These are phyloP conservation scores for Limnephilus marmoratus DNA, from an alignment of 2,888 invertebrate genomes.

Conservation along the genomic window DNA sequence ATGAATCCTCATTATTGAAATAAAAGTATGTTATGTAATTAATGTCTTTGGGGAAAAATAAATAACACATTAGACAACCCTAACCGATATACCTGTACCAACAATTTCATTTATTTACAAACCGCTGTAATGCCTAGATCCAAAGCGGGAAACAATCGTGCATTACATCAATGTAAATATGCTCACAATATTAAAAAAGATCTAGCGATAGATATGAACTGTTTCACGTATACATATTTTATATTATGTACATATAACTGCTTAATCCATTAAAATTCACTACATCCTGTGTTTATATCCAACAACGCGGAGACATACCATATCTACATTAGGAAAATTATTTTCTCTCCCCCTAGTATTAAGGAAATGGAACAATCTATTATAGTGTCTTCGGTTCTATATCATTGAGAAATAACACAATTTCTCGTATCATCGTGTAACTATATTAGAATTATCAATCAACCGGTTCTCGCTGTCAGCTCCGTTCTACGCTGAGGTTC, in stretches of 20 bases:
- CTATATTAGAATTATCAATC: slow-evolving; percentile 36
- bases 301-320: not conserved
- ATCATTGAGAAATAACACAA: slow-evolving; percentile 12
- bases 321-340: not conserved
- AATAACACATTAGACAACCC: not conserved
- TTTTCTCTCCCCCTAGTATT: not conserved
- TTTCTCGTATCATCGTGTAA: not conserved
- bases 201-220: not conserved
- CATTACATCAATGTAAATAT: not conserved
- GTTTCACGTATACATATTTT: not conserved
- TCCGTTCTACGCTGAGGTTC: not conserved
- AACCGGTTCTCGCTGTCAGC: not conserved
- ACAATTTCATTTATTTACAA: not conserved
- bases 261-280: not conserved
- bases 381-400: not conserved
- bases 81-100: not conserved
- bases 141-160: not conserved
- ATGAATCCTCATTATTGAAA: too few species aligned
- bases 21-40: too few species aligned
- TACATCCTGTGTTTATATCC: not conserved
- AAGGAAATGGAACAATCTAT: not conserved
- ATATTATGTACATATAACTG: not conserved
- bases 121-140: not conserved
- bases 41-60: not conserved
- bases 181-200: not conserved